These are phyloP conservation scores for Microcebus griseorufus DNA, from an alignment of 2,113 vertebrate genomes.

Conservation along the genomic window DNA sequence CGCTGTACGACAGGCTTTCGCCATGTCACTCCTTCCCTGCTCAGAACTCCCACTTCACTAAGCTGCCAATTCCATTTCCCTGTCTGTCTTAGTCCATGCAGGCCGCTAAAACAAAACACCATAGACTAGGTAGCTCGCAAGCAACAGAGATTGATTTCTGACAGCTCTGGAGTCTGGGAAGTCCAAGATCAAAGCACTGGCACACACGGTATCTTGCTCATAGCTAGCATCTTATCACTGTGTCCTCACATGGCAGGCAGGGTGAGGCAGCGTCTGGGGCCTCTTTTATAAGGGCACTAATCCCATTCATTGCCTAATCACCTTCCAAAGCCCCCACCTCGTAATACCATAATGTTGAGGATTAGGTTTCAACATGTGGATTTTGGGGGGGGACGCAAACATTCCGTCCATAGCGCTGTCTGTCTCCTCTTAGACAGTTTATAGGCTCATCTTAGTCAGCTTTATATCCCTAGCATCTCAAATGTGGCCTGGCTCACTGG, in stretches of 20 bases:
- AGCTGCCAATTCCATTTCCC: background rate
- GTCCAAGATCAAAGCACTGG: background rate
- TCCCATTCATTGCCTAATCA: background rate
- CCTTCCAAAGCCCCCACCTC: background rate
- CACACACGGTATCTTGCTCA: background rate
- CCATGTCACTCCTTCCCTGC: background rate
- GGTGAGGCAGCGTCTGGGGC: background rate
- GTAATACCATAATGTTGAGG: background rate
- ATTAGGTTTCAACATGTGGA: background rate
- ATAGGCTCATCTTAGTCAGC: fast-evolving
- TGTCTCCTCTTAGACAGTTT: background rate
- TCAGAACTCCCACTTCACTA: background rate
- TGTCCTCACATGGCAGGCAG: background rate
- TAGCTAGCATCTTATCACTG: background rate
- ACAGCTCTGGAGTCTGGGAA: background rate
- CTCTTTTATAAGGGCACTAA: background rate
- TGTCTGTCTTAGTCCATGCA: background rate
- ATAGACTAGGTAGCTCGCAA: background rate
- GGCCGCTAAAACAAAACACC: background rate
- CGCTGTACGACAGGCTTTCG: fast-evolving
- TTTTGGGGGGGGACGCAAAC: background rate
- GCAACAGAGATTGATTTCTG: background rate
- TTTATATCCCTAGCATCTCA: fast-evolving
- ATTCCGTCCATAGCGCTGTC: background rate
- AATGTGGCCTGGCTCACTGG: background rate